Evolutionary conservation across 2,113 vertebrate species (phyloP).

Genomic region (Pleuronectes platessa): DNA sequence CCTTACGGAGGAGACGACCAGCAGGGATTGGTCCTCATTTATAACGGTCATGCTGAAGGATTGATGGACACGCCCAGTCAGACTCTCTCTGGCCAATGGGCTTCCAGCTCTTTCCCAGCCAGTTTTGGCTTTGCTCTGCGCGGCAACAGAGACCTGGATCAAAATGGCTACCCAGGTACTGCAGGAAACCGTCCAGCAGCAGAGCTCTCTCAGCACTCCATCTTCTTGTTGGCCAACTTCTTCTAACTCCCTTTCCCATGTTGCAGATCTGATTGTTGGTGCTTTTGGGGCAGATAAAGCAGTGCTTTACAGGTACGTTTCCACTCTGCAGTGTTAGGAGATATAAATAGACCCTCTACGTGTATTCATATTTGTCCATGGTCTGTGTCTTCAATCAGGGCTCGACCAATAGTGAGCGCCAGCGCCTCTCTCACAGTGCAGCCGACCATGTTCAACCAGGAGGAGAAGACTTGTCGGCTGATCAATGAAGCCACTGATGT

Average conservation of each 20-base stretch:
- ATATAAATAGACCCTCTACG: not conserved
- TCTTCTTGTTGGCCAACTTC: not conserved
- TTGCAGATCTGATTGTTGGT: conserved; percentile 90
- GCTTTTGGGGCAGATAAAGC: conserved; percentile 90
- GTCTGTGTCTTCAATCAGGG: conserved; percentile 73
- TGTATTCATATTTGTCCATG: not conserved
- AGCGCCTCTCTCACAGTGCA: conserved; percentile 86
- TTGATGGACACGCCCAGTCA: conserved; percentile 85
- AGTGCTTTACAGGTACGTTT: conserved; percentile 88
- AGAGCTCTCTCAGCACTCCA: too few relatives aligned
- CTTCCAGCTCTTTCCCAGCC: conserved; percentile 79
- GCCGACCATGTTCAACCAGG: conserved; percentile 91
- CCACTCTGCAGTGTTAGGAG: not conserved
- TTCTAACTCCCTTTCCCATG: conserved; percentile 5
- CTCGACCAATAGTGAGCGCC: conserved; percentile 89
- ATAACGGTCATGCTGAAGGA: conserved; percentile 80
- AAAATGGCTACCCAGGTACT: conserved; percentile 92
- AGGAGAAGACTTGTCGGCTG: conserved; percentile 87
- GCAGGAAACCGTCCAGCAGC: not conserved
- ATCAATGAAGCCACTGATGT: conserved; percentile 72
- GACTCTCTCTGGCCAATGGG: conserved; percentile 87
- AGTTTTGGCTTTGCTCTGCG: conserved; percentile 90
- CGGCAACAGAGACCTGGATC: conserved; percentile 88
- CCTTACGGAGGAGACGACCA: conserved; percentile 88
- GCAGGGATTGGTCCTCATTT: conserved; percentile 89